These are phyloP conservation scores for Palloptera scutellata DNA, from an alignment of 2,888 invertebrate genomes.

Conservation along the genomic window DNA sequence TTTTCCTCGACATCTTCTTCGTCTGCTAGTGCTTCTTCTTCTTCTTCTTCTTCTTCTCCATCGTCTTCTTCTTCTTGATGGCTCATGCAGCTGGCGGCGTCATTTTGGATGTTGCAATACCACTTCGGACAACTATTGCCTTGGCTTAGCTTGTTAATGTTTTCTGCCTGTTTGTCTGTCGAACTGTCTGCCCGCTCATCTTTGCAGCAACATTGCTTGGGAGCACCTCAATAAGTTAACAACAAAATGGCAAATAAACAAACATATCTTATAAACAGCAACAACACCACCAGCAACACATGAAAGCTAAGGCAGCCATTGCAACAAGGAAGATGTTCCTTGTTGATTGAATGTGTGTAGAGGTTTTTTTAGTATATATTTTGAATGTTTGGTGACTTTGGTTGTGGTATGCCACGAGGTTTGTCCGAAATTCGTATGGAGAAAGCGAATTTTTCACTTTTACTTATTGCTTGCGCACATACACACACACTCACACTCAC, in stretches of 20 bases:
- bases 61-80: too few relatives aligned
- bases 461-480: slow-evolving; percentile 5
- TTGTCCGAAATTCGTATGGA: slow-evolving; percentile 17
- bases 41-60: too few relatives aligned
- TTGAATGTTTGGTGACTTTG: background rate
- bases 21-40: too few relatives aligned
- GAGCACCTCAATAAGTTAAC: too few relatives aligned
- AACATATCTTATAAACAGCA: background rate
- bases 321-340: slow-evolving; percentile 43
- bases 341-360: slow-evolving; percentile 27
- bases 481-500: too few relatives aligned
- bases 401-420: slow-evolving; percentile 9
- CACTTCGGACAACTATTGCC: too few relatives aligned
- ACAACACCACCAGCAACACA: background rate
- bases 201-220: background rate
- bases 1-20: too few relatives aligned
- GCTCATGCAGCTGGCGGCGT: too few relatives aligned
- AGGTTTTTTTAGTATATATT: background rate
- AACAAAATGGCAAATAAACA: too few relatives aligned
- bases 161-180: background rate
- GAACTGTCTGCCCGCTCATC: background rate
- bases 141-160: background rate
- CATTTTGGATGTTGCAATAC: too few relatives aligned
- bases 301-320: slow-evolving; percentile 11
- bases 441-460: slow-evolving; percentile 31